phyloP scores from a whole-genome alignment of 2,888 invertebrate genomes.

The Cynaeus angustus region DNA sequence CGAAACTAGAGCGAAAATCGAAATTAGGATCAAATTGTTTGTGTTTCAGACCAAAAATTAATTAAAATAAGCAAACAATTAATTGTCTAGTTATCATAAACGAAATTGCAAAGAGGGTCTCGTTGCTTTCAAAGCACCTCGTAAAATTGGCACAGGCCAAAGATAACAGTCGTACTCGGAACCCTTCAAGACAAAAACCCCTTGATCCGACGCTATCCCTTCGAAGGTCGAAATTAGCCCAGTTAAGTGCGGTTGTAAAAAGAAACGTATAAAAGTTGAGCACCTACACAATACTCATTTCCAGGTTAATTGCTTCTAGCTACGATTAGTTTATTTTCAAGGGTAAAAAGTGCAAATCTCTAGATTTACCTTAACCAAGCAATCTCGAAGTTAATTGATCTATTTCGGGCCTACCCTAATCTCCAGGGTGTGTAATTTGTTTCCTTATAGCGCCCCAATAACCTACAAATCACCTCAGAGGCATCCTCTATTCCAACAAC shows the following conservation, averaged over 20 bases:
- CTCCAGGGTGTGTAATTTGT: slow-evolving; percentile 42
- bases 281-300: slow-evolving; percentile 22
- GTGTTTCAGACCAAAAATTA: slow-evolving; percentile 15
- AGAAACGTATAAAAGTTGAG: slow-evolving; percentile 26
- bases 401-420: slow-evolving; percentile 35
- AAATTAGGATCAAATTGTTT: slow-evolving; percentile 7
- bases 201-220: slow-evolving; percentile 39
- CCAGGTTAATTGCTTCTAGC: slow-evolving; percentile 24
- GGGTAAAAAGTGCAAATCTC: slow-evolving; percentile 38
- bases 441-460: slow-evolving; percentile 44
- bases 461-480: slow-evolving; percentile 44
- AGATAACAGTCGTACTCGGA: slow-evolving; percentile 30
- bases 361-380: slow-evolving; percentile 16
- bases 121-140: slow-evolving; percentile 23
- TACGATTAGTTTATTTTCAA: slow-evolving; percentile 24
- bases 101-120: slow-evolving; percentile 21
- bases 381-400: slow-evolving; percentile 45
- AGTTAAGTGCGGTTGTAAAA: slow-evolving; percentile 31
- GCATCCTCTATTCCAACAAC: slow-evolving; percentile 37
- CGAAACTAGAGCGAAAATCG: slow-evolving; percentile 15
- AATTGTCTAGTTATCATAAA: slow-evolving; percentile 27
- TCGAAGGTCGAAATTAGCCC: slow-evolving; percentile 33
- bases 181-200: slow-evolving; percentile 30
- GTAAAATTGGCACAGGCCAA: slow-evolving; percentile 27
- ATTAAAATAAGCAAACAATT: slow-evolving; percentile 29